Evolutionary conservation across 2,888 invertebrate genomes (phyloP).

Genomic region (Pollenia amentaria): DNA sequence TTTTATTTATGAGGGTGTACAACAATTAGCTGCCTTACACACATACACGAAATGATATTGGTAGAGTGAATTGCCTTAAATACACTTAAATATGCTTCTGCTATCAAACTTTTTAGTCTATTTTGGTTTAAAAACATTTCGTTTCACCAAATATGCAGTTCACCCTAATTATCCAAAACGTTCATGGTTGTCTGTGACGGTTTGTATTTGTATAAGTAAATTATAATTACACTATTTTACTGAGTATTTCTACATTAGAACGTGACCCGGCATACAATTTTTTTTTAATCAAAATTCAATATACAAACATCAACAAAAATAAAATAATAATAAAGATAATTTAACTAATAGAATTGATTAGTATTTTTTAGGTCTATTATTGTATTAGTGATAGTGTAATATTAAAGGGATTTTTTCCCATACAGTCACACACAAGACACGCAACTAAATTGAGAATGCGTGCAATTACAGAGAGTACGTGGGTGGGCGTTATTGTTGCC

Average conservation of each 20-base stretch:
- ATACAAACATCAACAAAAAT: neutral
- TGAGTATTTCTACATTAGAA: slow-evolving; percentile 29
- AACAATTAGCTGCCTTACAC: too few relatives aligned
- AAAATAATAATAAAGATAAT: slow-evolving; percentile 38
- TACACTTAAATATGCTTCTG: too few relatives aligned
- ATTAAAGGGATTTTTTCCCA: neutral
- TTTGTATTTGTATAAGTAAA: slow-evolving; percentile 46
- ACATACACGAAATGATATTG: too few relatives aligned
- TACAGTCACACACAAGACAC: neutral
- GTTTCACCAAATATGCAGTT: neutral
- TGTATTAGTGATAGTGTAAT: neutral
- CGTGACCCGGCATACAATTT: slow-evolving; percentile 58
- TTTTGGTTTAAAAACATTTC: neutral
- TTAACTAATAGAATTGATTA: slow-evolving; percentile 54
- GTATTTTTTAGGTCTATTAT: slow-evolving; percentile 1
- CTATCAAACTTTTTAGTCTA: too few relatives aligned
- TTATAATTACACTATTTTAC: slow-evolving; percentile 38
- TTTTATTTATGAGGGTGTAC: too few relatives aligned
- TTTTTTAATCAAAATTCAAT: slow-evolving; percentile 32
- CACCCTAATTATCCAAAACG: neutral
- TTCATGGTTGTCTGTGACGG: neutral
- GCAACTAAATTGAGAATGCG: neutral
- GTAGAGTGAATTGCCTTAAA: too few relatives aligned
- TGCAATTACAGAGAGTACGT: neutral
- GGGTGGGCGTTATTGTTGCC: neutral